phyloP scores from a whole-genome alignment of 2,797 vertebrate species.

The Myotis planiceps region DNA sequence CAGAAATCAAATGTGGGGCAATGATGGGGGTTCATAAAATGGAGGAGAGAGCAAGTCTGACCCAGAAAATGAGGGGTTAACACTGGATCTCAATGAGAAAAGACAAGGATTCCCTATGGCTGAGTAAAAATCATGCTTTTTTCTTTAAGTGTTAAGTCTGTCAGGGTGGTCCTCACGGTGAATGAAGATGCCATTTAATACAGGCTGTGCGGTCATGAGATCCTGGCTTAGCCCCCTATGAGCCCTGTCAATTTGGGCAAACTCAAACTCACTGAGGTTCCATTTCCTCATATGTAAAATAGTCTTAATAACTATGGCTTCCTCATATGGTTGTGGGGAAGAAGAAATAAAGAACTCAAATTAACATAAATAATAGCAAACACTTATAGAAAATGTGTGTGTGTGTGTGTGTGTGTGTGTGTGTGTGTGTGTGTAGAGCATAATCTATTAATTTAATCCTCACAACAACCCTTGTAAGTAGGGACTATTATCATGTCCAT shows the following conservation, averaged over 20 bases:
- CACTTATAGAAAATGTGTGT: neutral
- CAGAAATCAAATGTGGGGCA: neutral
- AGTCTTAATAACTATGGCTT: neutral
- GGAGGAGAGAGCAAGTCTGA: neutral
- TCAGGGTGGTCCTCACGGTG: neutral
- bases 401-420: neutral
- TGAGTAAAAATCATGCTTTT: neutral
- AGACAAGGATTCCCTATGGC: neutral
- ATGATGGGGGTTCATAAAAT: neutral
- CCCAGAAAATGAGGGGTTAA: neutral
- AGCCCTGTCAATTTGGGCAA: neutral
- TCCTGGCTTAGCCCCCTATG: neutral
- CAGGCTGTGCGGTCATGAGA: neutral
- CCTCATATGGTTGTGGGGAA: neutral
- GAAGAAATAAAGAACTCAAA: slow-evolving; percentile 1
- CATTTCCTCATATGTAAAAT: neutral
- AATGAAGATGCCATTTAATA: neutral
- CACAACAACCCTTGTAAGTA: neutral
- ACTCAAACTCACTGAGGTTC: neutral
- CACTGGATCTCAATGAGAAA: neutral
- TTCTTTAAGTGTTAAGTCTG: neutral
- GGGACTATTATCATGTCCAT: neutral
- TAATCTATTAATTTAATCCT: neutral
- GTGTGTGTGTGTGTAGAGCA: too few species aligned
- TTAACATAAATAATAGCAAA: neutral